phyloP scores from a whole-genome alignment of 2,888 invertebrate species.

The Phyllotreta cruciferae region DNA sequence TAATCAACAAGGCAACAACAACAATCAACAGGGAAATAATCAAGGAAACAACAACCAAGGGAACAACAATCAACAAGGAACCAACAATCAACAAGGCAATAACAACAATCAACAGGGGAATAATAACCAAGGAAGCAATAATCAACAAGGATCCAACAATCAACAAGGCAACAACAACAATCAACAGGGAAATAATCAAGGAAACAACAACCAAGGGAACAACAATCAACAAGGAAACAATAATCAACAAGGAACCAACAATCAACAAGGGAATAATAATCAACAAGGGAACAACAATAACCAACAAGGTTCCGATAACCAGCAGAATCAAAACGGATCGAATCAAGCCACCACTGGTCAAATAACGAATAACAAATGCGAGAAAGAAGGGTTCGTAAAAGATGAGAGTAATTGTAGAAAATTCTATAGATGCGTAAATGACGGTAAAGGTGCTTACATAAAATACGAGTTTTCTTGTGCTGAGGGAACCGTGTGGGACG shows the following conservation, averaged over 20 bases:
- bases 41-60: not conserved
- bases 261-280: slow-evolving; percentile 17
- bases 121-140: slow-evolving; percentile 21
- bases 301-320: slow-evolving; percentile 26
- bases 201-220: not conserved
- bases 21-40: too few species aligned
- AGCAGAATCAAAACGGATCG: slow-evolving; percentile 24
- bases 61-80: slow-evolving; percentile 29
- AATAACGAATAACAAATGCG: slow-evolving; percentile 57
- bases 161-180: too few species aligned
- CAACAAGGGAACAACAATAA: slow-evolving; percentile 28
- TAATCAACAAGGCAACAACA: too few species aligned
- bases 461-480: slow-evolving; percentile 78
- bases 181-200: too few species aligned
- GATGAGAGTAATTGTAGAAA: slow-evolving; percentile 74
- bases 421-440: slow-evolving; percentile 78
- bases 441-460: slow-evolving; percentile 66
- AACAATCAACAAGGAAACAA: slow-evolving; percentile 29
- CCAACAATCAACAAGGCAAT: slow-evolving; percentile 11
- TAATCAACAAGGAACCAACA: slow-evolving; percentile 8
- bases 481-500: slow-evolving; percentile 81
- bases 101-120: slow-evolving; percentile 23
- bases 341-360: slow-evolving; percentile 18
- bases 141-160: slow-evolving; percentile 2
- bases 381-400: slow-evolving; percentile 73